A percentile compares a stretch with the other conserved stretches of the same genome.
Conservation (phyloP, 2,113 vertebrate genomes). For the Bubo bubo region DNA sequence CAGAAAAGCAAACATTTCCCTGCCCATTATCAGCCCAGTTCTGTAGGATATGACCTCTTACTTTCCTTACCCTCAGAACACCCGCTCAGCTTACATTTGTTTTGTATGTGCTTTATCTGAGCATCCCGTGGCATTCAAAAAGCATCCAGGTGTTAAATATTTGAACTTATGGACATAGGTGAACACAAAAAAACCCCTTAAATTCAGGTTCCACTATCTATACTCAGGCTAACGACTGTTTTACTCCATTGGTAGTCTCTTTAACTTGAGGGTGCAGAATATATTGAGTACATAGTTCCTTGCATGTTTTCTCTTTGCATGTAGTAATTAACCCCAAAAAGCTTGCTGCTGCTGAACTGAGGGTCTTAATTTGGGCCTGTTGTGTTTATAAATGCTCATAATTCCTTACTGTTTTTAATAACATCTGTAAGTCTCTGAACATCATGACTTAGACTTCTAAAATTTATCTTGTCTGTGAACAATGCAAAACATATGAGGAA, state of each 20-base stretch:
- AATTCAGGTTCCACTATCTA: neutral
- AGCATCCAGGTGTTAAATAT: neutral
- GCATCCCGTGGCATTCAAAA: neutral
- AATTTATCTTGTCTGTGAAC: slow-evolving; percentile 33
- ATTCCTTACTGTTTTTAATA: slow-evolving; percentile 32
- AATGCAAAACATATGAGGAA: slow-evolving; percentile 33
- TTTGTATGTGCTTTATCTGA: neutral
- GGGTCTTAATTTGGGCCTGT: slow-evolving; percentile 20
- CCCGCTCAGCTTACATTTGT: neutral
- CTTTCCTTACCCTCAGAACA: neutral
- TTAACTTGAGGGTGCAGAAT: neutral
- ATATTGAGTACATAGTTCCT: neutral
- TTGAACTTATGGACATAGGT: neutral
- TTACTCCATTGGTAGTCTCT: neutral
- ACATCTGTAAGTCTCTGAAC: slow-evolving; percentile 12
- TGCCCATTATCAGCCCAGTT: neutral
- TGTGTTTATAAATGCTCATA: slow-evolving; percentile 41
- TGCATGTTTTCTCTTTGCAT: neutral
- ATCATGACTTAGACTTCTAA: slow-evolving; percentile 16
- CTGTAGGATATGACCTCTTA: neutral
- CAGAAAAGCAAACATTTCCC: neutral
- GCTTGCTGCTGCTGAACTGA: slow-evolving; percentile 25
- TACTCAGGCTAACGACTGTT: neutral
- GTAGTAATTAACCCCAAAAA: neutral
- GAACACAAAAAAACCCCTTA: neutral